Base-by-base conservation (phyloP, 2,113 vertebrate genomes). In the Myodes glareolus region DNA sequence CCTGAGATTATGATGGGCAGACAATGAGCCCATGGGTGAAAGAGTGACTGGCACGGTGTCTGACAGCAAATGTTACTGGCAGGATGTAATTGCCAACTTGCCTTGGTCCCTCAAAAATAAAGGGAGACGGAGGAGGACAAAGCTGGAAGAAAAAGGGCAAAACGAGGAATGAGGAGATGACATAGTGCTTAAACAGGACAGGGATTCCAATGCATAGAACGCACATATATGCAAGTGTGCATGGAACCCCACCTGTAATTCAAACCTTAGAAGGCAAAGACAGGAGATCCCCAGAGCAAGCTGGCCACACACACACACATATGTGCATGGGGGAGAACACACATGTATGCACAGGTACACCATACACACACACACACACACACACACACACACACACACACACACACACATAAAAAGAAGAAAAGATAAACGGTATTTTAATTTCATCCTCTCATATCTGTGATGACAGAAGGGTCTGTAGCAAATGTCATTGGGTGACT, bases 71-170 rank as follows among this genome's bases (percentile, higher is more conserved):
- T 33, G 88, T 65, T 14, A 45, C 13, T 23, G 42, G 50, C 11
- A 25, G 63, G 39, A 36, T 9, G 14, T 36, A 86, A 72, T 2
- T 86, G 47, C 25, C 87, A 76, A 78, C 21, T 65, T 93, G 16
- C 17, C 39, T 76, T 14, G n/a, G 19, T 73, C 50, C 25, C 68
- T 47, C 2, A n/a, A 50, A 16, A 72, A 19, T 16, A n/a, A n/a
- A 9, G 25, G 12, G 3, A 55, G 13, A 70, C 33, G 19, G 23
- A 42, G 58, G 50, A 33, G 4, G 11, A 2, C 19, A 5, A 19
- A 2, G 4, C 23, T 23, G 13, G 12, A 4, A 31, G 13, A 52
- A 31, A 29, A 29, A 1, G 11, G 1, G 1, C 0, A 17, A 17
- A 36, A 19, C 13, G 82, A 17, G 1, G 4, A 29, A 9, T 10